Evolutionary conservation across 2,113 vertebrate genomes (phyloP).

Genomic region (Gila orcuttii): DNA sequence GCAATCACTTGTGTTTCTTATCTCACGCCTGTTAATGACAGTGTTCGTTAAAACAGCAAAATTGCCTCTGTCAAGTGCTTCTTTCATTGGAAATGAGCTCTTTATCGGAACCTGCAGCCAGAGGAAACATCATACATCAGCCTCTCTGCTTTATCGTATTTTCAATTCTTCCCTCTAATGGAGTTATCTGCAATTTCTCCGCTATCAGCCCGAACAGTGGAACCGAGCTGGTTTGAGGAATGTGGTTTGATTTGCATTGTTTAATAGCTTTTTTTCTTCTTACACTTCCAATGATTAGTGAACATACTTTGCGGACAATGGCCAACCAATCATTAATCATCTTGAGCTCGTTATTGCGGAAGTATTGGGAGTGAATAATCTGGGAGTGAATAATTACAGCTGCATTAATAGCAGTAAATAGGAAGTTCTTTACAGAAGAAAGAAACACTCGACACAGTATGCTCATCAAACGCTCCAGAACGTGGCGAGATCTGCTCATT

Average conservation of each 20-base stretch:
- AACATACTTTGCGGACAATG: conserved; percentile 72
- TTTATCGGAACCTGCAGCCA: conserved; percentile 49
- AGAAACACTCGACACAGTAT: conserved; percentile 45
- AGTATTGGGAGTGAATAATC: conserved; percentile 68
- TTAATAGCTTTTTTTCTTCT: conserved; percentile 69
- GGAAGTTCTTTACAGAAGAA: conserved; percentile 61
- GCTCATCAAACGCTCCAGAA: conserved; percentile 31
- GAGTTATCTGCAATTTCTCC: conserved; percentile 49
- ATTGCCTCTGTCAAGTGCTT: conserved; percentile 56
- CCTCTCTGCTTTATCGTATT: conserved; percentile 48
- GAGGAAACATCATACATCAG: conserved; percentile 52
- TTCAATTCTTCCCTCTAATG: conserved; percentile 52
- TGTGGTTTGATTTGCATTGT: conserved; percentile 79
- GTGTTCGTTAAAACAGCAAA: conserved; percentile 61
- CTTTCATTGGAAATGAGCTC: conserved; percentile 58
- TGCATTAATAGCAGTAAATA: conserved; percentile 63
- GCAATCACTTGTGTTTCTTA: conserved; percentile 50
- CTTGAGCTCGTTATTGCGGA: conserved; percentile 74
- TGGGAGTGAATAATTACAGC: conserved; percentile 70
- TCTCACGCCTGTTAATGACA: conserved; percentile 48
- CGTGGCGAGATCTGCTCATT: conserved; percentile 17
- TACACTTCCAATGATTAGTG: conserved; percentile 78
- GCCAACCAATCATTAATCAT: conserved; percentile 76
- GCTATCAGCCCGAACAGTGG: conserved; percentile 49
- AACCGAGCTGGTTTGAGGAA: conserved; percentile 67